Percentiles rank a stretch among this genome's conserved stretches.
Conservation (phyloP, 2,888 invertebrate species). For the Oxytorus armatus region DNA sequence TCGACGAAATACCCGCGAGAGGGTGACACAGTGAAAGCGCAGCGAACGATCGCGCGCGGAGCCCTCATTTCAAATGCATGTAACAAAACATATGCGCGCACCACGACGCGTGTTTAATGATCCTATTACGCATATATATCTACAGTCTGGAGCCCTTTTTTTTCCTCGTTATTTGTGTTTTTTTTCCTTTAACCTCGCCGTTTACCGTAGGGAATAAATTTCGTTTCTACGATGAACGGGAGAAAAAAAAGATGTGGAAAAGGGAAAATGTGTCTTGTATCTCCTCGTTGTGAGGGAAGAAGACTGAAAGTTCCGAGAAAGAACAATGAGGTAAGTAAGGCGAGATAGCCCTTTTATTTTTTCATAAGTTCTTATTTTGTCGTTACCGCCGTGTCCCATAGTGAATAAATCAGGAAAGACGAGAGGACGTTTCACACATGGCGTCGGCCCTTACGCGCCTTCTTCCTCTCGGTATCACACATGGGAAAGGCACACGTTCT, state of each 20-base stretch:
- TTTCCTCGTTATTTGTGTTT: slow-evolving; percentile 52
- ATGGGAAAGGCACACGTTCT: slow-evolving; percentile 71
- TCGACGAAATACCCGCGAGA: slow-evolving; percentile 57
- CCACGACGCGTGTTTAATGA: slow-evolving; percentile 78
- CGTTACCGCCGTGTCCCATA: slow-evolving; percentile 34
- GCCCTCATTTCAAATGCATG: slow-evolving; percentile 24
- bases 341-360: slow-evolving; percentile 55
- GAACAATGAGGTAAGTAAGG: slow-evolving; percentile 9
- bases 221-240: not conserved
- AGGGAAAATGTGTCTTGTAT: slow-evolving; percentile 16
- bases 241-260: slow-evolving; percentile 4
- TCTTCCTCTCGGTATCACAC: slow-evolving; percentile 21
- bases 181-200: slow-evolving; percentile 20
- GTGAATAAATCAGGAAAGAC: slow-evolving; percentile 60
- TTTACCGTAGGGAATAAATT: slow-evolving; percentile 9
- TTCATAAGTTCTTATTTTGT: slow-evolving; percentile 52
- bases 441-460: slow-evolving; percentile 70
- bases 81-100: slow-evolving; percentile 76
- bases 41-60: slow-evolving; percentile 25
- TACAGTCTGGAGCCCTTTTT: slow-evolving; percentile 50
- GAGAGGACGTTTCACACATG: slow-evolving; percentile 80
- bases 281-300: not conserved
- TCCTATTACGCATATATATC: slow-evolving; percentile 71
- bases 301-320: slow-evolving; percentile 3
- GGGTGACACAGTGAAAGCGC: slow-evolving; percentile 53